Evolutionary conservation across 1,140 invertebrate genomes (phyloP).

Genomic region (Bombus polaris): DNA sequence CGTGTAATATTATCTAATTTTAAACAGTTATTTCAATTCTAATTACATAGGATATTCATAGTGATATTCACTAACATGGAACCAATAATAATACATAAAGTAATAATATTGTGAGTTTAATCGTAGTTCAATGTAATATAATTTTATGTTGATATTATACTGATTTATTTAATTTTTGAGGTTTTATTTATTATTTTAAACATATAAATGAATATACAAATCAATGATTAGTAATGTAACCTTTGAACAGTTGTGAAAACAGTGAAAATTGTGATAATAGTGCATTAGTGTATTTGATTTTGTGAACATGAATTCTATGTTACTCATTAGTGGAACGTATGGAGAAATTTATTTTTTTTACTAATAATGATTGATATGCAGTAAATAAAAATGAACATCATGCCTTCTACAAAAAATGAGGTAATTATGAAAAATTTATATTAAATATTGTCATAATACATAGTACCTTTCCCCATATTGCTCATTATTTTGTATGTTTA

Average conservation of each 20-base stretch:
- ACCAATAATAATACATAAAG: background rate
- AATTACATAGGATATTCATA: background rate
- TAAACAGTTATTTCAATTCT: background rate
- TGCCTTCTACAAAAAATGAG: conserved; percentile 45
- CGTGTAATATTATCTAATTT: background rate
- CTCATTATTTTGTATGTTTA: background rate
- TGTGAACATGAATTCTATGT: conserved; percentile 12
- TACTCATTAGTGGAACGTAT: background rate
- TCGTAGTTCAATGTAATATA: no score
- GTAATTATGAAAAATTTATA: conserved; percentile 30
- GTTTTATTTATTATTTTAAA: conserved; percentile 38
- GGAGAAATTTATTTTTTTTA: background rate
- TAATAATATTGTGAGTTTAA: background rate
- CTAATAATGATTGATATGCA: conserved; percentile 33
- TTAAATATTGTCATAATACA: background rate
- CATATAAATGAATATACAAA: conserved; percentile 7
- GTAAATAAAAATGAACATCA: conserved; percentile 8
- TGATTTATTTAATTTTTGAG: background rate
- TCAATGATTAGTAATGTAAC: conserved; percentile 32
- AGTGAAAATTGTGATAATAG: background rate
- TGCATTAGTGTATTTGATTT: background rate
- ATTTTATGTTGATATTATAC: conserved; percentile 39
- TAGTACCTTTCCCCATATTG: background rate
- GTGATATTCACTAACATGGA: background rate
- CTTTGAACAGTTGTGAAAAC: conserved; percentile 30